phyloP scores from a whole-genome alignment of 2,797 vertebrate species.

The Onychomys arenicola region DNA sequence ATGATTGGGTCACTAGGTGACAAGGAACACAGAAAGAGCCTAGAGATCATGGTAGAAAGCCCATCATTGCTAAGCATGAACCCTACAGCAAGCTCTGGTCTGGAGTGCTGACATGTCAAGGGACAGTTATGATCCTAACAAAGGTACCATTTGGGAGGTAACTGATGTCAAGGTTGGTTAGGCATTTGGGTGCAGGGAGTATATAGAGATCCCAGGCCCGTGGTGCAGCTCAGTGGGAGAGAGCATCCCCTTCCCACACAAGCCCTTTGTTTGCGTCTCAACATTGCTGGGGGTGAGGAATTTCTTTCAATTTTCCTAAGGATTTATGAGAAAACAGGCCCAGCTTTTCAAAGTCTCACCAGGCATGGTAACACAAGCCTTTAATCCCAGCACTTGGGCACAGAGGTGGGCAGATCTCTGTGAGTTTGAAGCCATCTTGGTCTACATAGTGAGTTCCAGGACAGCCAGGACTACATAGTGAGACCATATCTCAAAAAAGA shows the following conservation, averaged over 20 bases:
- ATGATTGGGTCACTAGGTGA: not conserved
- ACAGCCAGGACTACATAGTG: too few relatives aligned
- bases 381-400: too few relatives aligned
- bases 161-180: fast-evolving
- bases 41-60: not conserved
- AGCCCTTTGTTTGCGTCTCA: not conserved
- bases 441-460: too few relatives aligned
- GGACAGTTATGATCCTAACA: not conserved
- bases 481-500: not conserved
- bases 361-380: too few relatives aligned
- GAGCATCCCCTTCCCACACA: too few relatives aligned
- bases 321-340: not conserved
- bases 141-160: not conserved
- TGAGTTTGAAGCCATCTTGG: too few relatives aligned
- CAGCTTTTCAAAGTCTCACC: not conserved
- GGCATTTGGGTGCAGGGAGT: fast-evolving
- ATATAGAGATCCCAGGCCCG: not conserved
- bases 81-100: not conserved
- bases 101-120: not conserved
- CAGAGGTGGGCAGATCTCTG: too few relatives aligned
- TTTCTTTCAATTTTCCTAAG: not conserved
- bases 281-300: too few relatives aligned
- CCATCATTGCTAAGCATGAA: not conserved
- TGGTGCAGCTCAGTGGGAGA: not conserved
- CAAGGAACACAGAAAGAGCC: not conserved